Evolutionary conservation across 2,113 vertebrate genomes (phyloP).

Genomic region (Burhinus oedicnemus): DNA sequence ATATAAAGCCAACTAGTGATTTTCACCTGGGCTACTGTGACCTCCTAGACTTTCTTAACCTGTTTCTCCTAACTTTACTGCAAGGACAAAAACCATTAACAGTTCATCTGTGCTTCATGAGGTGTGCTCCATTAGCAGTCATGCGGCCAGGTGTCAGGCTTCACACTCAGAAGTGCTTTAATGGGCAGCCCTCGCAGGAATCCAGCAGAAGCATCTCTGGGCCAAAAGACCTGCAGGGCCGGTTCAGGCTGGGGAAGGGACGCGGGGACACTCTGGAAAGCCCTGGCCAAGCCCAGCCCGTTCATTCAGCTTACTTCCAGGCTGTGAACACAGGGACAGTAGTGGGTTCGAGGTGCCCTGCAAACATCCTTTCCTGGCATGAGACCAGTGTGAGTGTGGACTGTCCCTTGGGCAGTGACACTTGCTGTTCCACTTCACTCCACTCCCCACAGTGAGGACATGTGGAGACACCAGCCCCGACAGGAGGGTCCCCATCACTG

Average conservation of each 20-base stretch:
- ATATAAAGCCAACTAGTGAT: neutral
- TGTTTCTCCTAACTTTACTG: neutral
- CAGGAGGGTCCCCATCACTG: accelerated
- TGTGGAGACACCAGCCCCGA: neutral
- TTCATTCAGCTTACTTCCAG: neutral
- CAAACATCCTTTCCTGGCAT: accelerated
- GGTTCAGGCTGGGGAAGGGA: accelerated
- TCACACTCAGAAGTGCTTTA: neutral
- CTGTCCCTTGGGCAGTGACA: neutral
- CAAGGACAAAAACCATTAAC: neutral
- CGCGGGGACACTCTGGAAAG: neutral
- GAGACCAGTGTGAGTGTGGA: accelerated
- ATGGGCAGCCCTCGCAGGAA: neutral
- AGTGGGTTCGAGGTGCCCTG: accelerated
- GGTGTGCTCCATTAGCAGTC: too few relatives aligned
- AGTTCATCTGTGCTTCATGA: neutral
- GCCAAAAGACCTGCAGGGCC: neutral
- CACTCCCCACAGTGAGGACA: accelerated
- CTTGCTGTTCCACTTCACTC: accelerated
- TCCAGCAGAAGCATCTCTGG: neutral
- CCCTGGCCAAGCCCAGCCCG: neutral
- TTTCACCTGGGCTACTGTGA: neutral
- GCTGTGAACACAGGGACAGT: accelerated
- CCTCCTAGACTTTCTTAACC: neutral
- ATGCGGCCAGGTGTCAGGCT: accelerated